Percentiles rank a stretch among this genome's conserved stretches.
These are phyloP conservation scores for Papilio polyxenes DNA, from an alignment of 1,140 invertebrate genomes.

Conservation along the genomic window DNA sequence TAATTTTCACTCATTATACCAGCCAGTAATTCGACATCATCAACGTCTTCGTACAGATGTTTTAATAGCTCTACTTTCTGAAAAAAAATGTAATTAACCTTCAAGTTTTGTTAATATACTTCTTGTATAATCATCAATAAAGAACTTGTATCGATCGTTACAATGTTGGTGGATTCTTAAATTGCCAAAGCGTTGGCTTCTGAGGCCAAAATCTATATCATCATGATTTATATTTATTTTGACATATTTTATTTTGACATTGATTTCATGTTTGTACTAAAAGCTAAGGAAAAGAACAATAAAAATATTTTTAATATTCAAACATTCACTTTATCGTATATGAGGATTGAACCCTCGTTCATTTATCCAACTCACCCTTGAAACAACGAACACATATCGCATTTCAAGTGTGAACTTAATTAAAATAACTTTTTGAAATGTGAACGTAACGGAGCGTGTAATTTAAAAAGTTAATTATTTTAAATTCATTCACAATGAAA, in stretches of 20 bases:
- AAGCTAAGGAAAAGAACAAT: not conserved
- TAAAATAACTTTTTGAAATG: constrained; percentile 26
- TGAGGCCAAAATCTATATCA: no score
- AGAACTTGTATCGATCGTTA: no score
- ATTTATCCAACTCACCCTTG: constrained; percentile 2
- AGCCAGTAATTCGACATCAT: constrained; percentile 92
- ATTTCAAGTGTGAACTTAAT: constrained; percentile 16
- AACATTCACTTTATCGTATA: not conserved
- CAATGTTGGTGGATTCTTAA: no score
- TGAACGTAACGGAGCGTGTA: not conserved
- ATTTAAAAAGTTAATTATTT: not conserved
- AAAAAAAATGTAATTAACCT: not conserved
- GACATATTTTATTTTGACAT: not conserved
- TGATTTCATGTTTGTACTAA: not conserved
- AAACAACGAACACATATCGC: constrained; percentile 18
- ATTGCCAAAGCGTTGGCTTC: no score
- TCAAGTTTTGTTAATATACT: not conserved
- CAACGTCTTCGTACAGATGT: constrained; percentile 82
- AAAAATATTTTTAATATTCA: not conserved
- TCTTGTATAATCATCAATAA: no score
- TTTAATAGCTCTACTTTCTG: constrained; percentile 74
- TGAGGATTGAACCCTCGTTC: constrained; percentile 3
- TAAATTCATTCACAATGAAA: constrained; percentile 7
- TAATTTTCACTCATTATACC: constrained; percentile 87
- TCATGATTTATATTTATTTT: no score